Conservation (phyloP, 2,888 invertebrate species). For the Tenodera sinensis region DNA sequence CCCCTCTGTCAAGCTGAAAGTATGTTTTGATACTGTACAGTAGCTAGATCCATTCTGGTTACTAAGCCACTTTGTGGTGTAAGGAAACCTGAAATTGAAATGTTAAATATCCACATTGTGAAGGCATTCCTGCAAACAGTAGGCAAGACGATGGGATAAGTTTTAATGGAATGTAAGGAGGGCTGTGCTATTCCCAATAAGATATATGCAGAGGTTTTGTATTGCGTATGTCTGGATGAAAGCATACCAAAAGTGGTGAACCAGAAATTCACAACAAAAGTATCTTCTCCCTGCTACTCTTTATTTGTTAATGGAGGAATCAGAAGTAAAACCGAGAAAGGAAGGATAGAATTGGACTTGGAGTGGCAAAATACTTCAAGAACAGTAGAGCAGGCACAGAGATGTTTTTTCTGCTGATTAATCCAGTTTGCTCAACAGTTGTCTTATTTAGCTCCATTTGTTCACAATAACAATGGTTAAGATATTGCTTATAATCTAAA, state of each 20-base stretch:
- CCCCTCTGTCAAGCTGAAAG: slow-evolving; percentile 11
- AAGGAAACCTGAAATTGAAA: slow-evolving; percentile 1
- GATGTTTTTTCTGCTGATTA: too few species aligned
- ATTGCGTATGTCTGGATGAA: slow-evolving; percentile 12
- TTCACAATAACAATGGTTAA: too few species aligned
- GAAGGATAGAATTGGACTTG: neutral
- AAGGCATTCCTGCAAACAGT: slow-evolving; percentile 25
- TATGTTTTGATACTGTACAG: slow-evolving; percentile 23
- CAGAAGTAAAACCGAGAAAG: neutral
- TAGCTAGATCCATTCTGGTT: slow-evolving; percentile 20
- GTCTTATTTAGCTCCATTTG: too few species aligned
- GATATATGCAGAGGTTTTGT: slow-evolving; percentile 17
- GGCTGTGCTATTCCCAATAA: neutral
- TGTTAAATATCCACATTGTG: slow-evolving; percentile 10
- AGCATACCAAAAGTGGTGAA: neutral
- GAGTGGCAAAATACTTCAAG: neutral
- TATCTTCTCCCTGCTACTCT: neutral
- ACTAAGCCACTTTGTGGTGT: slow-evolving; percentile 26
- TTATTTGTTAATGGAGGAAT: slow-evolving; percentile 25
- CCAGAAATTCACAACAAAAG: neutral
- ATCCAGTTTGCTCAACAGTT: too few species aligned
- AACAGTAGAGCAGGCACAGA: neutral
- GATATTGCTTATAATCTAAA: too few species aligned
- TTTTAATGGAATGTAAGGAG: slow-evolving; percentile 17
- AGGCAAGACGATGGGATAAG: slow-evolving; percentile 14